Base-by-base conservation (phyloP, 1,140 invertebrate species). In the Homalodisca vitripennis region DNA sequence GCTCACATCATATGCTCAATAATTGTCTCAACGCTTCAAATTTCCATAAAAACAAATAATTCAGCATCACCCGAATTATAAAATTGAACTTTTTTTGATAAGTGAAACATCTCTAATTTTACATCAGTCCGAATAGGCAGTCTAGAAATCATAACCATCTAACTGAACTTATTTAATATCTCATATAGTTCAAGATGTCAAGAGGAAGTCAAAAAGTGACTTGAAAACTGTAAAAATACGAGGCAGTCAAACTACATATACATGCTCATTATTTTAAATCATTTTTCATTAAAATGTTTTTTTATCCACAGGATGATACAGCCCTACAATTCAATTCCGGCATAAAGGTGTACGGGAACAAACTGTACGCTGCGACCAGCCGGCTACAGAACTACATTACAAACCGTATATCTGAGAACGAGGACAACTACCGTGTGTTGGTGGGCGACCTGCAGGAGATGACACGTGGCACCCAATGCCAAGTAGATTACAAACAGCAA, bases 351-450 rank as follows among this genome's bases (percentile, higher is more conserved):
- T 47, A 67, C 1, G 68, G 51, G 3, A 70, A 72, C 67, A 73
- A 65, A 64, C 24, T 76, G 13, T 76, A 67, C 69, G 70, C 69
- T 3, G 46, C 74, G 26, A 72, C 74, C 1, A 60, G 64, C 29
- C 55, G 74, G 47, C 69, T 76, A 17, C 75, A 76, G 63, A 76
- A 76, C 63, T 76, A 74, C 30, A 68, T 75, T 2, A 66, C 53
- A 6, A 60, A 57, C n/a, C 48, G 41, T 1, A 46, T 71, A 22
- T 46, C 67, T 0, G 31, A 63, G 1, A 51, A 62, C 26, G 71
- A 74, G 17, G 47, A 68, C 22, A 75, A 75, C 57, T 76, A 72
- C 46, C 68, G 75, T n/a, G 68, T 76, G 10, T 31, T 73, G 6
- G 60, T 63, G 20, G 75, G 72, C 13, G 63, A 29, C 20, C 24